phyloP scores from a whole-genome alignment of 2,113 vertebrate species.

The Tyrannus savana region DNA sequence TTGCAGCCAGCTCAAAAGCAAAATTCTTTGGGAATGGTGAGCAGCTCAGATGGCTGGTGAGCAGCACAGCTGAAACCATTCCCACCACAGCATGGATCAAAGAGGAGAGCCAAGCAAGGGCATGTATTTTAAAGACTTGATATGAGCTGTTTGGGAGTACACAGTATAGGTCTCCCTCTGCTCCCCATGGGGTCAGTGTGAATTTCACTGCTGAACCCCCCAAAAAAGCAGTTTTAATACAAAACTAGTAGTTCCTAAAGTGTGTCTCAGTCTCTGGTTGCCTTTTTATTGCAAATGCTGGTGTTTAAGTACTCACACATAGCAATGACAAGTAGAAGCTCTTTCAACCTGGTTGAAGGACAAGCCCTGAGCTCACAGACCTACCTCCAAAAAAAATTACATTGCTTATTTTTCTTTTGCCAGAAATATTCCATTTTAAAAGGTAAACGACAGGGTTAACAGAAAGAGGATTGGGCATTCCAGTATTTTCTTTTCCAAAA shows the following conservation, averaged over 20 bases:
- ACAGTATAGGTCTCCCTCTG: background rate
- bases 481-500: background rate
- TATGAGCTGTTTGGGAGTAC: background rate
- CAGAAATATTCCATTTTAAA: background rate
- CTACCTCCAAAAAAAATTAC: fast-evolving
- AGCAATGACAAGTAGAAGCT: fast-evolving
- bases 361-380: background rate
- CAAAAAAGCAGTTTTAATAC: background rate
- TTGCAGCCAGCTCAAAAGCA: background rate
- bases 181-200: fast-evolving
- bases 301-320: background rate
- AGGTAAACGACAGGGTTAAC: background rate
- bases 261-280: background rate
- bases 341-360: background rate
- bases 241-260: background rate
- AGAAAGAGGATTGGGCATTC: background rate
- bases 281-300: background rate
- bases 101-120: background rate
- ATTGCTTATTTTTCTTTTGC: background rate
- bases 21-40: background rate
- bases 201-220: background rate
- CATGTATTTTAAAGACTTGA: background rate
- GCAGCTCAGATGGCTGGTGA: background rate
- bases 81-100: background rate
- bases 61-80: background rate